Conservation (phyloP, 1,140 invertebrate genomes). For the Nymphalis io region DNA sequence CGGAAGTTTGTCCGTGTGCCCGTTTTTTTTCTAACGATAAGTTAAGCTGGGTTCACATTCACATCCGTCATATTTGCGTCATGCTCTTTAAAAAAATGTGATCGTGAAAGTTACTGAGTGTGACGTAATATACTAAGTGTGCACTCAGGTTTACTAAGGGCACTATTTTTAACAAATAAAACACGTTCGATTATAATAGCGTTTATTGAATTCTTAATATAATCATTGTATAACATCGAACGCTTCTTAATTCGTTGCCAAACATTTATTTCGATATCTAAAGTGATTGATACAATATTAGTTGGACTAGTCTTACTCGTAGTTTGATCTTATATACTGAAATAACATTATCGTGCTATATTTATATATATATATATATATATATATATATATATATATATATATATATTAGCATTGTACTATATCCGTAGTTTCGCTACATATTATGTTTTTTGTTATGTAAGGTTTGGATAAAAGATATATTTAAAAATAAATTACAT, state of each 20-base stretch:
- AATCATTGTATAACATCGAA: constrained; percentile 13
- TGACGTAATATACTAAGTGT: neutral
- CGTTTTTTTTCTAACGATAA: constrained; percentile 9
- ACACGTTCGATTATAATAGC: constrained; percentile 1
- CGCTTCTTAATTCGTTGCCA: constrained; percentile 23
- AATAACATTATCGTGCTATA: constrained; percentile 21
- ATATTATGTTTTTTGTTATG: constrained; percentile 43
- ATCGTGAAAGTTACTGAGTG: neutral
- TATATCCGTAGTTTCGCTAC: constrained; percentile 42
- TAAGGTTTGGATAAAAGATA: constrained; percentile 49
- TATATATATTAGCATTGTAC: constrained; percentile 17
- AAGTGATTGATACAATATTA: constrained; percentile 2
- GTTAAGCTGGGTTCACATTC: constrained; percentile 13
- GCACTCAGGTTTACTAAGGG: neutral
- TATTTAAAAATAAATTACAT: constrained; percentile 63
- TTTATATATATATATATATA: constrained; percentile 22
- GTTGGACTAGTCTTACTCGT: constrained; percentile 28
- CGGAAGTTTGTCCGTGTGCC: constrained; percentile 23
- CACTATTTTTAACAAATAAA: neutral
- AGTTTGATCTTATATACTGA: constrained; percentile 29
- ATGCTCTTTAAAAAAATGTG: neutral
- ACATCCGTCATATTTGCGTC: constrained; percentile 7
- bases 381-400: constrained; percentile 18
- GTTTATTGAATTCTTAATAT: neutral
- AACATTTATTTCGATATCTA: constrained; percentile 11